Percentiles rank a stretch among this genome's conserved stretches.
Conservation (phyloP, 2,888 invertebrate species). For the Crioceris asparagi region DNA sequence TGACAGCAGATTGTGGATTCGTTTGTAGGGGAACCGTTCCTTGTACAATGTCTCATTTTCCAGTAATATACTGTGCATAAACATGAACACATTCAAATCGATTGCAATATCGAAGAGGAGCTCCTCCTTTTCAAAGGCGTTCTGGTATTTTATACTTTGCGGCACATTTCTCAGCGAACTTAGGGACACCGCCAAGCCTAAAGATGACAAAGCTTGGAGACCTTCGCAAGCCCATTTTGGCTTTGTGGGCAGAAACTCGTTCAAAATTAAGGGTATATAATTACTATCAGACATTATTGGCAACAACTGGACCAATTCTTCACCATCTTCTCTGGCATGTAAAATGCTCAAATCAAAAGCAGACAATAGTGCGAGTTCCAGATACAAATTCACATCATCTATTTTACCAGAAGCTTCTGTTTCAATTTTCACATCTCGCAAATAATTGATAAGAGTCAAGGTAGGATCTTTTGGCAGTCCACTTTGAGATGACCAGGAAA, state of each 20-base stretch:
- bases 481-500: slow-evolving; percentile 65
- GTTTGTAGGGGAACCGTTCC: slow-evolving; percentile 72
- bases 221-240: slow-evolving; percentile 44
- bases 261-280: slow-evolving; percentile 43
- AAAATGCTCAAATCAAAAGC: slow-evolving; percentile 73
- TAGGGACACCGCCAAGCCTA: slow-evolving; percentile 60
- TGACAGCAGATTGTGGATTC: slow-evolving; percentile 74
- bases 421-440: slow-evolving; percentile 31
- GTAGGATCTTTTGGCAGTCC: slow-evolving; percentile 64
- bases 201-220: slow-evolving; percentile 48
- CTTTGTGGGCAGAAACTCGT: slow-evolving; percentile 41
- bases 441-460: slow-evolving; percentile 47
- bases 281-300: slow-evolving; percentile 53
- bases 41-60: slow-evolving; percentile 56
- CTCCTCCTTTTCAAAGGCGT: slow-evolving; percentile 67
- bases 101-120: slow-evolving; percentile 69
- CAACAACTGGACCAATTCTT: slow-evolving; percentile 56
- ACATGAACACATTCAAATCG: slow-evolving; percentile 68
- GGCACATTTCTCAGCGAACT: slow-evolving; percentile 50
- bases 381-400: slow-evolving; percentile 65
- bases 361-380: slow-evolving; percentile 76
- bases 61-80: slow-evolving; percentile 61
- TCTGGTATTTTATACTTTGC: slow-evolving; percentile 43
- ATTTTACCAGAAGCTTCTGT: slow-evolving; percentile 59
- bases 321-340: slow-evolving; percentile 64